A percentile compares a stretch with the other conserved stretches of the same genome.
Conservation (phyloP, 2,797 vertebrate species). For the Petrocephalus schoutedeni region DNA sequence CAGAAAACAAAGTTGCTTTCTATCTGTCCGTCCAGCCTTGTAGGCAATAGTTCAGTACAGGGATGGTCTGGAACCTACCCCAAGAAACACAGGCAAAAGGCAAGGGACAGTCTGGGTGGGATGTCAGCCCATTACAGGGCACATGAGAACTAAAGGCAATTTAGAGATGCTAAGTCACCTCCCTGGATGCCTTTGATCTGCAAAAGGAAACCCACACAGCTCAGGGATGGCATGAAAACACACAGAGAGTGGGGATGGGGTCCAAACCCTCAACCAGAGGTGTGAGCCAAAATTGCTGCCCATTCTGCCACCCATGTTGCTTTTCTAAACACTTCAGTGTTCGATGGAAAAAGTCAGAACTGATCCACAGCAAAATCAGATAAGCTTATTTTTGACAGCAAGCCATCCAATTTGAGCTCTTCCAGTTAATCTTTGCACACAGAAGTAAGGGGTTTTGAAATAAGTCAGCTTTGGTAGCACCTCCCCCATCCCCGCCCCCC, state of each 20-base stretch:
- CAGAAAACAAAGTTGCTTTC: background rate
- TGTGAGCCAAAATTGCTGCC: background rate
- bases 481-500: background rate
- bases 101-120: too few species aligned
- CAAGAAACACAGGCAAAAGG: background rate
- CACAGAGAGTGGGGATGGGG: background rate
- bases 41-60: background rate
- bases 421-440: background rate
- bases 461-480: background rate
- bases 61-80: background rate
- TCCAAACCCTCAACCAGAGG: background rate
- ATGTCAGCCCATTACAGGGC: too few species aligned
- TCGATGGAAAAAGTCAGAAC: background rate
- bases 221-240: background rate
- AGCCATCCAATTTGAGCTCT: background rate
- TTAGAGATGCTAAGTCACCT: too few species aligned
- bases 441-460: background rate
- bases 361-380: background rate
- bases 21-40: background rate
- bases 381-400: background rate
- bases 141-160: too few species aligned
- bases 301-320: too few species aligned
- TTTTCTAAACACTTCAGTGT: too few species aligned
- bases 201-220: background rate
- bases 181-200: too few species aligned